Evolutionary conservation across 2,113 vertebrate genomes (phyloP), one percentile per base, ranked within the genome.

Genomic region (Brienomyrus longianalis): DNA sequence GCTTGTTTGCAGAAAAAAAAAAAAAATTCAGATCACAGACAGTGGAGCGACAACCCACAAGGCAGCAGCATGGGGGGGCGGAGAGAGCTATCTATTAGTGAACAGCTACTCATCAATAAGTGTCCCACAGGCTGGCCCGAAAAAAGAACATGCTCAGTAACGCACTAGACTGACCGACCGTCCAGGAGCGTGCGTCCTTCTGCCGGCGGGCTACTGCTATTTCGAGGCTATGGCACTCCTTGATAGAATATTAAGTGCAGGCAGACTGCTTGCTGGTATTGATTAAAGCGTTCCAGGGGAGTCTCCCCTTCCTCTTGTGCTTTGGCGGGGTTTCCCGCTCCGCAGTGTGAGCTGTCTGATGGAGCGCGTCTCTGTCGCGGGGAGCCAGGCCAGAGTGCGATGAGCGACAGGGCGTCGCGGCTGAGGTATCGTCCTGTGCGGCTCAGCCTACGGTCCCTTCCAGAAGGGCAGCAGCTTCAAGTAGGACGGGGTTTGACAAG

Each of bases 21-120:
- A 39, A 19, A 88, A 88, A 88, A 62, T 45, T 88, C 54, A 59
- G 50, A 88, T 62, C 85, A 43, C 35, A 88, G 87, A 88, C 43
- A 88, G 59, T 74, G 59, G 39, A 88, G 13, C 23, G 21, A 59
- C 56, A 66, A 8, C 62, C 43, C 39, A 27, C 39, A 51, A 50
- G 87, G 62, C 43, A 74, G 62, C 13, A 45, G 87, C 43, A 39
- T 88, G 31, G 27, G 88, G 15, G 74, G 35, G 35, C 74, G 35
- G 50, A 52, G 35, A 27, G 35, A n/a, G 54, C 77, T 92, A 94
- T 94, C 93, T 94, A 93, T 95, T 91, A 95, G 93, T 92, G 91
- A 91, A 93, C 90, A 93, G 94, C 95, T 94, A 95, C 91, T 97
- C 96, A 96, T 97, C 95, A 95, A 95, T 97, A 96, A 96, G 93